Percentiles rank a stretch among this genome's conserved stretches.
These are phyloP conservation scores for Rugalucina vietnamica DNA, from an alignment of 2,888 invertebrate genomes.

Conservation along the genomic window DNA sequence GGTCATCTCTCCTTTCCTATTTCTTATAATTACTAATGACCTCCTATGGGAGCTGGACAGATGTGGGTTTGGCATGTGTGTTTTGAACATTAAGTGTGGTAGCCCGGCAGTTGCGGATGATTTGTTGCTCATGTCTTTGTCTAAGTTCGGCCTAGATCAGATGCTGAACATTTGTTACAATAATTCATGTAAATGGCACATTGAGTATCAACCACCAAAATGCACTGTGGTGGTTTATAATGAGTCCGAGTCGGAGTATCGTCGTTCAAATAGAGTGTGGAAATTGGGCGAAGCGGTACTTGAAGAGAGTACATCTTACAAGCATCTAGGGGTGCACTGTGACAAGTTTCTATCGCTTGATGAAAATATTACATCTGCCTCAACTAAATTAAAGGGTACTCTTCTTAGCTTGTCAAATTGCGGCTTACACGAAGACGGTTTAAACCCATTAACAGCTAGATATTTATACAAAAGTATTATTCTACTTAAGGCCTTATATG, in stretches of 20 bases:
- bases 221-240: conserved; percentile 22
- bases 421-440: too few species aligned
- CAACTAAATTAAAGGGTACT: neutral
- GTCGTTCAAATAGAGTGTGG: neutral
- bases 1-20: too few species aligned
- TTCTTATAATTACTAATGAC: too few species aligned
- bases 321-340: conserved; percentile 18
- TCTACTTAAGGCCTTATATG: neutral
- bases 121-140: conserved; percentile 8
- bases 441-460: neutral
- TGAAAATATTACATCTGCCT: too few species aligned
- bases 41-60: too few species aligned
- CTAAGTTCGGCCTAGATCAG: conserved; percentile 1
- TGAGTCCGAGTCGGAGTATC: neutral
- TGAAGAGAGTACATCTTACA: neutral
- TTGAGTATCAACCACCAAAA: conserved; percentile 12
- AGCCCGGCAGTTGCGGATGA: conserved; percentile 14
- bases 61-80: too few species aligned
- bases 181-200: conserved; percentile 18
- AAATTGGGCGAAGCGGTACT: neutral
- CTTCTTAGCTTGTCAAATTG: neutral
- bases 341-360: too few species aligned
- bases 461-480: neutral
- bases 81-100: too few species aligned
- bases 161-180: conserved; percentile 21